These are phyloP conservation scores for Campoletis sonorensis DNA, from an alignment of 1,140 invertebrate species.

Conservation along the genomic window DNA sequence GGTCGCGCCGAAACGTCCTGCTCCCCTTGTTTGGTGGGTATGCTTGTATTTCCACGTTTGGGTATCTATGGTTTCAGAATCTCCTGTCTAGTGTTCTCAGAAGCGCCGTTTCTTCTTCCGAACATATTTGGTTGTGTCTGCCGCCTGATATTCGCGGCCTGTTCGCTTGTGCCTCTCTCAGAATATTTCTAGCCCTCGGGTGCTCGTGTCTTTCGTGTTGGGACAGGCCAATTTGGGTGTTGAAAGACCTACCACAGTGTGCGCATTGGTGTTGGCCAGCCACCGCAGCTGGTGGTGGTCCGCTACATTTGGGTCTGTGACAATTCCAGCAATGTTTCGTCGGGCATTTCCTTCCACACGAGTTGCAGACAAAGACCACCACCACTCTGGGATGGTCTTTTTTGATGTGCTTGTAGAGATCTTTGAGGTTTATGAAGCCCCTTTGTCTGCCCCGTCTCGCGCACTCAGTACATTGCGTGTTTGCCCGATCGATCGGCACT, in stretches of 20 bases:
- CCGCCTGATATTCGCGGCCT: background rate
- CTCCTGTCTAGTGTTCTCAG: background rate
- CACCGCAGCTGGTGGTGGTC: too few species aligned
- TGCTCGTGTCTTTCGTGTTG: constrained; percentile 49
- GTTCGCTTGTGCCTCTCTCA: background rate
- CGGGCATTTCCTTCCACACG: background rate
- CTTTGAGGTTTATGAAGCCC: too few species aligned
- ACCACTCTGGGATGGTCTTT: too few species aligned
- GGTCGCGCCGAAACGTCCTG: too few species aligned
- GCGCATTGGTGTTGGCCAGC: background rate
- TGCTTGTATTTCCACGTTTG: background rate
- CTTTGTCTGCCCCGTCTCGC: too few species aligned
- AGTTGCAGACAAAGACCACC: background rate
- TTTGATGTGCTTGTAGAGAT: too few species aligned
- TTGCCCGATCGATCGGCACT: too few species aligned
- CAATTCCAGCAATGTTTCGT: background rate
- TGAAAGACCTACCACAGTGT: background rate
- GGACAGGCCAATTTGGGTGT: constrained; percentile 15
- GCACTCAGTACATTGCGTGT: too few species aligned
- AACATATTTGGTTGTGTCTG: background rate
- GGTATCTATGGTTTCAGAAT: background rate
- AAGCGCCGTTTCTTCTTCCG: background rate
- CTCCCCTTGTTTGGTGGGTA: too few species aligned
- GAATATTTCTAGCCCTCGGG: constrained; percentile 24
- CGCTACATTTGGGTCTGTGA: background rate